Conservation (phyloP, 2,113 vertebrate species). For the Pionites leucogaster region DNA sequence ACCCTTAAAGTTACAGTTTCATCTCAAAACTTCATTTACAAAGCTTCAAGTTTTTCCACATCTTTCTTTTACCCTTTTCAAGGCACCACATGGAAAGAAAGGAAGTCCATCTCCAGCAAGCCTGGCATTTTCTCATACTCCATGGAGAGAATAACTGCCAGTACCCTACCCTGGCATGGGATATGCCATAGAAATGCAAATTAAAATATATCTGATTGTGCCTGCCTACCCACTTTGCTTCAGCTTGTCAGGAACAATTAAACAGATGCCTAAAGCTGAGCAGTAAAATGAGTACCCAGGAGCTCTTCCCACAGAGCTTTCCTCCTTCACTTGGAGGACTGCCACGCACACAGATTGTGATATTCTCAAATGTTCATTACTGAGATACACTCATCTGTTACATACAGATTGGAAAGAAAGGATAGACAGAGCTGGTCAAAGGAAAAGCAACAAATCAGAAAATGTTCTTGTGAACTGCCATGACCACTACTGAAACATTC, state of each 20-base stretch:
- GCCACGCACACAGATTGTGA: conserved; percentile 11
- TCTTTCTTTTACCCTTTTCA: neutral
- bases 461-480: neutral
- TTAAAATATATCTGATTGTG: neutral
- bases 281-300: conserved; percentile 23
- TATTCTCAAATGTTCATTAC: conserved; percentile 9
- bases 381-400: conserved; percentile 25
- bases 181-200: neutral
- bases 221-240: conserved; percentile 28
- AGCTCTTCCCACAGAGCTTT: conserved; percentile 5
- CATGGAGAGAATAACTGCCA: neutral
- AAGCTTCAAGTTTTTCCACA: neutral
- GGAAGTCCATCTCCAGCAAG: neutral
- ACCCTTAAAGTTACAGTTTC: neutral
- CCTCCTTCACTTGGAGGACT: conserved; percentile 15
- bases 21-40: neutral
- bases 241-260: conserved; percentile 43
- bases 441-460: neutral
- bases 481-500: neutral
- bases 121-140: neutral
- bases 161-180: neutral
- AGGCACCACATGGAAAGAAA: neutral
- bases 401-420: conserved; percentile 1
- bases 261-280: conserved; percentile 42
- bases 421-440: neutral